phyloP scores from a whole-genome alignment of 2,113 vertebrate species.

The Heloderma charlesbogerti region DNA sequence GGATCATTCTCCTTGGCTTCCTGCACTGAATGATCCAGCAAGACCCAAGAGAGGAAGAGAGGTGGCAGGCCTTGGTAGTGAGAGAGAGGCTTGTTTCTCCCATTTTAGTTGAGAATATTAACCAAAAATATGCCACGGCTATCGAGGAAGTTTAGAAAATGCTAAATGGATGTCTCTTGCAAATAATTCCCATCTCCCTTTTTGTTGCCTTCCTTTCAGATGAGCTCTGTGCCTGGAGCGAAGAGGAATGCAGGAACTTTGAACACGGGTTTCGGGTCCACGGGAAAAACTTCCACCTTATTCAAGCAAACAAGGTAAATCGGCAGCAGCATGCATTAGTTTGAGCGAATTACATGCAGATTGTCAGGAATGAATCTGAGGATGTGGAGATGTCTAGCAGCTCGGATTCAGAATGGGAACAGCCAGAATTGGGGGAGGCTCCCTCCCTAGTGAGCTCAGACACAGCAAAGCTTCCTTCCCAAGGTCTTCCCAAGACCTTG shows the following conservation, averaged over 20 bases:
- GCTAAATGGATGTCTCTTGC: too few species aligned
- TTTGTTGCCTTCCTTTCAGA: slow-evolving; percentile 72
- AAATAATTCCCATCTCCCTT: not conserved
- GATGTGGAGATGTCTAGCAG: too few species aligned
- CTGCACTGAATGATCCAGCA: too few species aligned
- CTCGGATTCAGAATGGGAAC: too few species aligned
- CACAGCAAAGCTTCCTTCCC: too few species aligned
- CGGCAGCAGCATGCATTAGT: fast-evolving
- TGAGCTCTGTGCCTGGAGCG: slow-evolving; percentile 92
- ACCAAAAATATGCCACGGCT: not conserved
- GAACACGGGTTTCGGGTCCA: slow-evolving; percentile 95
- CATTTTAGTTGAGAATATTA: not conserved
- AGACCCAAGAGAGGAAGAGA: too few species aligned
- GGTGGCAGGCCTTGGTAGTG: too few species aligned
- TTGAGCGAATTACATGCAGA: not conserved
- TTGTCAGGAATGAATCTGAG: too few species aligned
- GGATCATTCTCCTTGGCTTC: too few species aligned
- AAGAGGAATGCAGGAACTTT: slow-evolving; percentile 93
- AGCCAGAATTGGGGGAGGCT: too few species aligned
- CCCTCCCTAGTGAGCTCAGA: too few species aligned
- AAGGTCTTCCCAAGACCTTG: too few species aligned
- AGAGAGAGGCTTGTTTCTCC: not conserved
- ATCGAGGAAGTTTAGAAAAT: not conserved
- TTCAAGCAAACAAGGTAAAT: slow-evolving; percentile 95
- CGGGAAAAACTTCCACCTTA: slow-evolving; percentile 97